These are phyloP conservation scores for Naso thynnoides DNA, from an alignment of 2,797 vertebrate species.

Conservation along the genomic window DNA sequence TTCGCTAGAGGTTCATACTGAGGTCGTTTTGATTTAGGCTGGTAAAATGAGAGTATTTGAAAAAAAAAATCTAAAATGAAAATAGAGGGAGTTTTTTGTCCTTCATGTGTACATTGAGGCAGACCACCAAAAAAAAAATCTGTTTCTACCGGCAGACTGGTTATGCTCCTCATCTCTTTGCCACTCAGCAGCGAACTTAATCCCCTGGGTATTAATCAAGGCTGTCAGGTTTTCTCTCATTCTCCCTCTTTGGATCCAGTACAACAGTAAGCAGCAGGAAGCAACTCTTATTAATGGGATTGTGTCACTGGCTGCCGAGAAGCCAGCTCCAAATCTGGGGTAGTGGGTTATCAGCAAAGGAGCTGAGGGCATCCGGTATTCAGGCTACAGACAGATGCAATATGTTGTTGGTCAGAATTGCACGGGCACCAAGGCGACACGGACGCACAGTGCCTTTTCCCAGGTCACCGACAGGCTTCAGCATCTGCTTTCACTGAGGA, in stretches of 20 bases:
- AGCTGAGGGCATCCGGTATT: constrained; percentile 47
- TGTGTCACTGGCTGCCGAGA: constrained; percentile 71
- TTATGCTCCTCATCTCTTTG: constrained; percentile 23
- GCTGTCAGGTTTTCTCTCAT: constrained; percentile 64
- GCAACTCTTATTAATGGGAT: constrained; percentile 77
- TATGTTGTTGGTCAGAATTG: constrained; percentile 47
- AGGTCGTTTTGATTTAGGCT: constrained; percentile 22
- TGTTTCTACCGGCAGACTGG: constrained; percentile 1
- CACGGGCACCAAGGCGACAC: constrained; percentile 4
- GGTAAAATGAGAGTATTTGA: background rate
- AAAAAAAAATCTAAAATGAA: constrained; percentile 1
- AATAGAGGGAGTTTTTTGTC: background rate
- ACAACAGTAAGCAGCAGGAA: constrained; percentile 63
- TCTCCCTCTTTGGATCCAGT: constrained; percentile 58
- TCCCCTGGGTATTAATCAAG: constrained; percentile 75
- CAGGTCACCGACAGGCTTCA: constrained; percentile 39
- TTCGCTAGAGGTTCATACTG: constrained; percentile 3
- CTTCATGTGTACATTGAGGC: background rate
- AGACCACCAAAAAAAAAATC: background rate
- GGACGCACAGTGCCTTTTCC: constrained; percentile 23
- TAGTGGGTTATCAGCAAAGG: constrained; percentile 72
- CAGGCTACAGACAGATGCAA: constrained; percentile 59
- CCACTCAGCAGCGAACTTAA: constrained; percentile 60
- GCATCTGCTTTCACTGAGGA: constrained; percentile 55
- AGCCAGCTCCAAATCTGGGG: constrained; percentile 69